Percentiles rank a stretch among this genome's conserved stretches.
phyloP scores from a whole-genome alignment of 2,888 invertebrate genomes.

The Heliconius cydno region DNA sequence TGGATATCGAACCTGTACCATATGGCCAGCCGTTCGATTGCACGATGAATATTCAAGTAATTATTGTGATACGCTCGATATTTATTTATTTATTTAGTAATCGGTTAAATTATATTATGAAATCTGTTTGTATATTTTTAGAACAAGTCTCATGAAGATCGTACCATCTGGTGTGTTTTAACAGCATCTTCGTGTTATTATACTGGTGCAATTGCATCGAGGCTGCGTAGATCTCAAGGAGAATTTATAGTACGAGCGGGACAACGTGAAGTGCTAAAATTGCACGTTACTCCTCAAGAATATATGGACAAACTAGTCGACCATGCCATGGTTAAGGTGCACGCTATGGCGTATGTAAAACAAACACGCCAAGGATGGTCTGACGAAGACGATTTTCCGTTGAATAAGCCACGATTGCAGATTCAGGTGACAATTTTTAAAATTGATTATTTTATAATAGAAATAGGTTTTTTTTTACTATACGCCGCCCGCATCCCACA shows the following conservation, averaged over 20 bases:
- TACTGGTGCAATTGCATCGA: constrained; percentile 86
- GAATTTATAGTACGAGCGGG: constrained; percentile 85
- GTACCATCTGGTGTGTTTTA: constrained; percentile 85
- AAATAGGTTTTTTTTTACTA: background rate
- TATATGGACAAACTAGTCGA: constrained; percentile 88
- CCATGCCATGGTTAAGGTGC: constrained; percentile 87
- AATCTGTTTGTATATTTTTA: constrained; percentile 51
- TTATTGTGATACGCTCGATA: constrained; percentile 2
- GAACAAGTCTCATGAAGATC: constrained; percentile 85
- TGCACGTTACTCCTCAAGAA: constrained; percentile 85
- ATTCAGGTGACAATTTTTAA: constrained; percentile 77
- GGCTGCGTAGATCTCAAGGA: constrained; percentile 84
- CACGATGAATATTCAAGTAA: constrained; percentile 85
- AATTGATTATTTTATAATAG: too few species aligned
- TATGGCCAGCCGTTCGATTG: constrained; percentile 87
- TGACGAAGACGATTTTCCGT: constrained; percentile 88
- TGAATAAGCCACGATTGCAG: constrained; percentile 86
- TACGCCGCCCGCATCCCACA: too few species aligned
- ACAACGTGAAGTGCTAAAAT: constrained; percentile 84
- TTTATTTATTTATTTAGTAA: constrained; percentile 22
- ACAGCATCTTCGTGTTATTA: constrained; percentile 87
- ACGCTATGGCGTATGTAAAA: constrained; percentile 87
- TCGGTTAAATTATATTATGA: background rate
- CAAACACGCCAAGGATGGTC: constrained; percentile 90
- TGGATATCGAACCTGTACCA: constrained; percentile 86